These are phyloP conservation scores for Catonia carolina DNA, from an alignment of 2,888 invertebrate species.

Conservation along the genomic window DNA sequence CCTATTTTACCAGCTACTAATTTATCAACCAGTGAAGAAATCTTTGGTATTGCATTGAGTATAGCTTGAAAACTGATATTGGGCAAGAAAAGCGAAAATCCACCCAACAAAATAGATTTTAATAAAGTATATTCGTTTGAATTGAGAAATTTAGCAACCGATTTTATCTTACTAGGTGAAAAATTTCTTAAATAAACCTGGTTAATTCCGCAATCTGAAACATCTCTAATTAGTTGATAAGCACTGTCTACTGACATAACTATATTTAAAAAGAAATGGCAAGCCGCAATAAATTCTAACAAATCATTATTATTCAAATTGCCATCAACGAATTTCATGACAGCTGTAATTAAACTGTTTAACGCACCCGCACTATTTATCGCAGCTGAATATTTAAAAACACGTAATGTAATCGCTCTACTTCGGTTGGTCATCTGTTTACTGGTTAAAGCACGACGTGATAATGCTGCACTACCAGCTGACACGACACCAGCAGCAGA, in stretches of 20 bases:
- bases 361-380: conserved; percentile 21
- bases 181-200: conserved; percentile 16
- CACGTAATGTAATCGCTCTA: conserved; percentile 17
- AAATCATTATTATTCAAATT: conserved; percentile 19
- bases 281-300: conserved; percentile 19
- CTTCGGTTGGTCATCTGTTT: conserved; percentile 13
- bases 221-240: conserved; percentile 15
- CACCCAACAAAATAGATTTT: conserved; percentile 13
- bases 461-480: conserved; percentile 17
- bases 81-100: conserved; percentile 6
- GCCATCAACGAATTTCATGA: conserved; percentile 20
- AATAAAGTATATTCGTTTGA: conserved; percentile 13
- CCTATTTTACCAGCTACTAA: background rate
- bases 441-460: conserved; percentile 15
- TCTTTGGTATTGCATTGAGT: background rate
- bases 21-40: background rate
- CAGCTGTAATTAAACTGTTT: conserved; percentile 20
- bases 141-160: conserved; percentile 17
- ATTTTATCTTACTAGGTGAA: conserved; percentile 8
- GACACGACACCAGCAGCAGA: conserved; percentile 21
- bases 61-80: conserved; percentile 15
- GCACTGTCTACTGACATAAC: conserved; percentile 18
- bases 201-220: conserved; percentile 18
- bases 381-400: conserved; percentile 21
- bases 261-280: conserved; percentile 22